Base-by-base conservation (phyloP, 2,888 invertebrate species). In the Ischnus inquisitorius region DNA sequence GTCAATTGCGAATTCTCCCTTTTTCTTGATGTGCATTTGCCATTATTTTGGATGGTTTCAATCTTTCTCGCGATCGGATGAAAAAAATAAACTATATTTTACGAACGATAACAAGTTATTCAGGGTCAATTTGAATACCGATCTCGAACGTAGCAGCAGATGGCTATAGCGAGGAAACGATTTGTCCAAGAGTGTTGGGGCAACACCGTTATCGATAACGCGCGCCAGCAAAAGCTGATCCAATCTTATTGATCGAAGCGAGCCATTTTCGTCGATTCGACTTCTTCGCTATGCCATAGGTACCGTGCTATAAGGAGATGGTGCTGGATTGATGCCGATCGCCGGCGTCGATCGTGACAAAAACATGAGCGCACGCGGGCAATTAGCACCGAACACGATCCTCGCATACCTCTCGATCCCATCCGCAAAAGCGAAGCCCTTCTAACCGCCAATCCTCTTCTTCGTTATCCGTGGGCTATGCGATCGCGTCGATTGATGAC, bases 331-430 rank as follows among this genome's bases (percentile, higher is more conserved):
- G 80, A 77, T 82, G 77, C 72, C 41, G 28, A 57, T 79, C 79
- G 65, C 54, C 72, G 71, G 68, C 83, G 82, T 82, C 83, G 82
- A 83, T 67, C 54, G 75, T 51, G 67, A 81, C 75, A 88, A 88
- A 88, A 88, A 88, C 87, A 85, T 72, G 83, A 86, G 78, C 86
- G 84, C 86, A 82, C 85, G 85, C 85, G 80, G 83, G 87, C 88
- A 88, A 88, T 88, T 88, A 88, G 88, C 85, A 86, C 83, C 77
- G 87, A 87, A 88, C 88, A 88, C 87, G 87, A 74, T 82, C 85
- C 82, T 71, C 79, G 84, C 88, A 88, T 88, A 86, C 88, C 88
- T 34, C 41, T 79, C 69, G 74, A 84, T 85, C 74, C 68, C 79
- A 25, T 48, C 16, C 14, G 39, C 46, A 34, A 65, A 14, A 19